Conservation (phyloP, 1,140 invertebrate genomes). For the Kradibia gibbosae region DNA sequence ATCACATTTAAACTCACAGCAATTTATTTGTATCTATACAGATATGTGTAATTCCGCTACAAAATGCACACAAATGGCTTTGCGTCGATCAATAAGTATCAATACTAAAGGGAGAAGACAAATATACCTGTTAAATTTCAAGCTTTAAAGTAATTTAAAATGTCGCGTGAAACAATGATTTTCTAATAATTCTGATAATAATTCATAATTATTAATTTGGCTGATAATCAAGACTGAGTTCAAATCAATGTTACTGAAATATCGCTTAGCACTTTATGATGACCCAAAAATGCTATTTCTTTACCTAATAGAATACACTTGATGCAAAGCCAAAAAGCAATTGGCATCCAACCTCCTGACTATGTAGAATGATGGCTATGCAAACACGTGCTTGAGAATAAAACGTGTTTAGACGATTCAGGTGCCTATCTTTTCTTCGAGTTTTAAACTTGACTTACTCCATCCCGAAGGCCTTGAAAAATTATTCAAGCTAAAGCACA, state of each 20-base stretch:
- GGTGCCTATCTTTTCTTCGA: neutral
- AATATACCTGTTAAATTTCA: constrained; percentile 7
- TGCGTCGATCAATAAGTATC: constrained; percentile 22
- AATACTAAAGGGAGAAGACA: no score
- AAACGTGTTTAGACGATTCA: neutral
- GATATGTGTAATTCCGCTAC: no score
- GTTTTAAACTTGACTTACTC: constrained; percentile 43
- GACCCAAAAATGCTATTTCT: neutral
- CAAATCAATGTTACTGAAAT: constrained; percentile 56
- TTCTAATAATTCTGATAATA: neutral
- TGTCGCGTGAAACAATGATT: neutral
- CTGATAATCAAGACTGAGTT: neutral
- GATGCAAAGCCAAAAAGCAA: constrained; percentile 7
- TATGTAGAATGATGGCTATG: neutral
- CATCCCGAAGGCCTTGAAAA: constrained; percentile 20
- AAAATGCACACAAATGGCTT: no score
- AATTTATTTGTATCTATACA: no score
- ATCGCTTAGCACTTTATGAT: constrained; percentile 25
- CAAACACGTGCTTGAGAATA: neutral
- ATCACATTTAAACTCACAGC: no score
- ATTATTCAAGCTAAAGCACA: neutral
- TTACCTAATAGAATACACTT: no score
- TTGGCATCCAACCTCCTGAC: constrained; percentile 13
- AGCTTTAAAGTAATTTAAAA: constrained; percentile 39
- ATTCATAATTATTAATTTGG: constrained; percentile 21